Evolutionary conservation across 2,797 vertebrate species (phyloP).

Genomic region (Sphenopsis melanotis): DNA sequence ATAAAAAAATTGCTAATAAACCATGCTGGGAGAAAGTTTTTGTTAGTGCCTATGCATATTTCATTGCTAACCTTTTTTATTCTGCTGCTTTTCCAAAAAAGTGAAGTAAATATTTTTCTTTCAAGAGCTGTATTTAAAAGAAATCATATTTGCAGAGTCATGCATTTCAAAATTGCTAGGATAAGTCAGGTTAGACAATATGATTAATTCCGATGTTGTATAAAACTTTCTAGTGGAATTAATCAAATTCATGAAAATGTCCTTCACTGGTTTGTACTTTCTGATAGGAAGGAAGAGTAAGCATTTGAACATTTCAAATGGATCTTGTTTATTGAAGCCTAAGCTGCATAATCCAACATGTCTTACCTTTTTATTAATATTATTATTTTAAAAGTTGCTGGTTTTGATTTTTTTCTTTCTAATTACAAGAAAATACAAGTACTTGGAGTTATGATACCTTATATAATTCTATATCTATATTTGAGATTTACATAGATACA

Average conservation of each 20-base stretch:
- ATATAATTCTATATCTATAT: not conserved
- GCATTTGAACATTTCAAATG: not conserved
- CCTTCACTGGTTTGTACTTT: not conserved
- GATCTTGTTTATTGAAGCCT: not conserved
- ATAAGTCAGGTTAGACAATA: not conserved
- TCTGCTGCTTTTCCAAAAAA: not conserved
- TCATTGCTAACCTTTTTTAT: not conserved
- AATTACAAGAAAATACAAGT: not conserved
- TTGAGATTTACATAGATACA: rapidly evolving
- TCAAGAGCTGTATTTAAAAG: not conserved
- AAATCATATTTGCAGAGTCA: not conserved
- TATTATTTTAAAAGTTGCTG: not conserved
- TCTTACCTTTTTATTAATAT: not conserved
- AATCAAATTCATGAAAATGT: not conserved
- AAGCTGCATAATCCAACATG: not conserved
- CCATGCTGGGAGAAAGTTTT: not conserved
- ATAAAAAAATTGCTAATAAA: not conserved
- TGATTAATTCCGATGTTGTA: not conserved
- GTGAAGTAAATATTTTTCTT: not conserved
- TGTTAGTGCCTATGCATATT: constrained; percentile 19
- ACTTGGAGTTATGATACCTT: not conserved
- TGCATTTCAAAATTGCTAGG: not conserved
- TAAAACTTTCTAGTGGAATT: constrained; percentile 1
- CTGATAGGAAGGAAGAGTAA: not conserved
- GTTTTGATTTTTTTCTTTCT: not conserved